Evolutionary conservation across 2,797 vertebrate species (phyloP).

Genomic region (Champsocephalus gunnari): DNA sequence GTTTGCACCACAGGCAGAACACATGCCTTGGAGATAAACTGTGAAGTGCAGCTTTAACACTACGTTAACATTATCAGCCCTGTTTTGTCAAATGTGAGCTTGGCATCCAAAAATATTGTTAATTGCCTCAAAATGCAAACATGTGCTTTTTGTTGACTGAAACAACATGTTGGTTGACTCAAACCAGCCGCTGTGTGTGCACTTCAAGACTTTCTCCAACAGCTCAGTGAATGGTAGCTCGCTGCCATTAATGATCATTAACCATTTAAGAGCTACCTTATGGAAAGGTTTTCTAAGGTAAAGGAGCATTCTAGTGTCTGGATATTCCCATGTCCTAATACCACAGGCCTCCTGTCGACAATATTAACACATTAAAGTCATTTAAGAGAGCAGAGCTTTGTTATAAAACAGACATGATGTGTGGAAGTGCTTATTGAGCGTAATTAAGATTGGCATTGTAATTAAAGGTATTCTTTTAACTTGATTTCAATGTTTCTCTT

Average conservation of each 20-base stretch:
- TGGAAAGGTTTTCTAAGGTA: neutral
- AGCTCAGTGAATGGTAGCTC: neutral
- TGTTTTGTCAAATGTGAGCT: neutral
- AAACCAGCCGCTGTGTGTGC: neutral
- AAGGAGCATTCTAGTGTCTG: neutral
- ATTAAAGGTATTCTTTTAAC: neutral
- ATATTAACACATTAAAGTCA: neutral
- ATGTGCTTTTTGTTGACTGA: neutral
- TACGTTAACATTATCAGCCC: constrained; percentile 1
- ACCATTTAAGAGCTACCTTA: neutral
- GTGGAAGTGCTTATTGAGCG: neutral
- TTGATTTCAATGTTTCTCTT: no score
- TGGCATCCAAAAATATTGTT: neutral
- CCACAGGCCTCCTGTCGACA: neutral
- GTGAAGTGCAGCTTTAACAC: constrained; percentile 14
- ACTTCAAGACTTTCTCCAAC: neutral
- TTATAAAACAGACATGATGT: neutral
- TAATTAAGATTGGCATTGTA: neutral
- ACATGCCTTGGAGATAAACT: constrained; percentile 8
- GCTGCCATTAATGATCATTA: neutral
- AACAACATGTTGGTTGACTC: neutral
- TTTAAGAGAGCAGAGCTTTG: neutral
- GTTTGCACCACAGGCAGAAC: constrained; percentile 12
- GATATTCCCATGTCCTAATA: neutral
- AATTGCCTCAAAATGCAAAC: constrained; percentile 6